These are phyloP conservation scores for Lepidurus packardi DNA, from an alignment of 1,140 invertebrate genomes.

Conservation along the genomic window DNA sequence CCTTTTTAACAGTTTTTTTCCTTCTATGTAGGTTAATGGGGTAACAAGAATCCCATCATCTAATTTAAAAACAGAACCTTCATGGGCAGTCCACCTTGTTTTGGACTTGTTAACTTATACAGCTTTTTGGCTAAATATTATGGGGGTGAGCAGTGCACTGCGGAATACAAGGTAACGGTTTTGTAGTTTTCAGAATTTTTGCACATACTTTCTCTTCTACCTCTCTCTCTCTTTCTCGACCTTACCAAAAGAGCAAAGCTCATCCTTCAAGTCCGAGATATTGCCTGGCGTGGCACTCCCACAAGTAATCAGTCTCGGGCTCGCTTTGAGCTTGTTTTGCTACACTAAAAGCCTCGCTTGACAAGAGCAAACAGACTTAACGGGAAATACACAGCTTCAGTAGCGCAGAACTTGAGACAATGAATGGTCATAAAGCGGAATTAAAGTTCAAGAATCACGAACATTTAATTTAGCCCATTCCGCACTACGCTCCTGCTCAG, in stretches of 20 bases:
- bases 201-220: background rate
- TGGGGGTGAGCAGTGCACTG: background rate
- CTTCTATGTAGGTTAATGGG: background rate
- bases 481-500: background rate
- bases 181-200: background rate
- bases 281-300: background rate
- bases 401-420: background rate
- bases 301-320: constrained; percentile 4
- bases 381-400: background rate
- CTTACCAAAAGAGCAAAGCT: background rate
- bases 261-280: constrained; percentile 5
- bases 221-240: background rate
- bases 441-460: constrained; percentile 9
- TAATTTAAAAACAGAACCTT: background rate
- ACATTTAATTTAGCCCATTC: background rate
- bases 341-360: background rate
- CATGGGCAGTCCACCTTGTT: background rate
- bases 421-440: background rate
- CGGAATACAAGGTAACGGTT: background rate
- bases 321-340: background rate
- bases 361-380: background rate
- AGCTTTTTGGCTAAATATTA: background rate
- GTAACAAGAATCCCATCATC: background rate
- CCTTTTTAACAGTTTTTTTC: background rate
- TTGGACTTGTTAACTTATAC: background rate